Conservation (phyloP, 2,888 invertebrate genomes). For the Drosophila quinaria region DNA sequence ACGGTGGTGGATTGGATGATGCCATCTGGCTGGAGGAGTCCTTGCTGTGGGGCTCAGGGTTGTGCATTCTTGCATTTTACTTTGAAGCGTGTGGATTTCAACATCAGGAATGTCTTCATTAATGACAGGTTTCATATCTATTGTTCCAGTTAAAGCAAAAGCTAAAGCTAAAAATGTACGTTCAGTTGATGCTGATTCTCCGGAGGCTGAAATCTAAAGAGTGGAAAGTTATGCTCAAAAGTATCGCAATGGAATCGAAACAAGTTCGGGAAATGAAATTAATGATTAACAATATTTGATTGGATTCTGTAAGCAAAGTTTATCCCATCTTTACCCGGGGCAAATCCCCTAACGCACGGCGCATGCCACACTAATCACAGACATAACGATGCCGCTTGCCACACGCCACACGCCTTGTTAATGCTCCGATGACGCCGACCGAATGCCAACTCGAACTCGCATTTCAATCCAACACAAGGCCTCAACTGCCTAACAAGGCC, state of each 20-base stretch:
- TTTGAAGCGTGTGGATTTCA: slow-evolving; percentile 60
- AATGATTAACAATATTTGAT: slow-evolving; percentile 22
- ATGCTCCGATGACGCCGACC: slow-evolving; percentile 42
- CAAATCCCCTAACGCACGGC: slow-evolving; percentile 59
- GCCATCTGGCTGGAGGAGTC: slow-evolving; percentile 9
- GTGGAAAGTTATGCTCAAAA: background rate
- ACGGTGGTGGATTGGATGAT: slow-evolving; percentile 7
- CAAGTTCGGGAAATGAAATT: slow-evolving; percentile 8
- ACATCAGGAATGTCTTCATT: slow-evolving; percentile 70
- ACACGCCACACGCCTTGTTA: slow-evolving; percentile 69
- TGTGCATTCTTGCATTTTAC: slow-evolving; percentile 52
- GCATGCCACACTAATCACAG: slow-evolving; percentile 67
- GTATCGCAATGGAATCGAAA: slow-evolving; percentile 8
- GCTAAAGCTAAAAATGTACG: slow-evolving; percentile 2
- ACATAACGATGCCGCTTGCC: slow-evolving; percentile 64
- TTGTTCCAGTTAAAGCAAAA: slow-evolving; percentile 18
- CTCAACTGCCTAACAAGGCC: slow-evolving; percentile 59
- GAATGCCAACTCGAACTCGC: slow-evolving; percentile 10
- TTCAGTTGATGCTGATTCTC: no score
- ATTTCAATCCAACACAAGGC: slow-evolving; percentile 18
- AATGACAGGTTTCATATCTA: slow-evolving; percentile 62
- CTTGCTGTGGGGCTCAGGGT: slow-evolving; percentile 21
- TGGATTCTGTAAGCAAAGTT: background rate
- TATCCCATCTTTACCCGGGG: background rate
- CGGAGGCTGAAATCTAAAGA: background rate